Percentiles rank a stretch among this genome's conserved stretches.
phyloP scores from a whole-genome alignment of 2,888 invertebrate genomes.

The Rapana venosa region DNA sequence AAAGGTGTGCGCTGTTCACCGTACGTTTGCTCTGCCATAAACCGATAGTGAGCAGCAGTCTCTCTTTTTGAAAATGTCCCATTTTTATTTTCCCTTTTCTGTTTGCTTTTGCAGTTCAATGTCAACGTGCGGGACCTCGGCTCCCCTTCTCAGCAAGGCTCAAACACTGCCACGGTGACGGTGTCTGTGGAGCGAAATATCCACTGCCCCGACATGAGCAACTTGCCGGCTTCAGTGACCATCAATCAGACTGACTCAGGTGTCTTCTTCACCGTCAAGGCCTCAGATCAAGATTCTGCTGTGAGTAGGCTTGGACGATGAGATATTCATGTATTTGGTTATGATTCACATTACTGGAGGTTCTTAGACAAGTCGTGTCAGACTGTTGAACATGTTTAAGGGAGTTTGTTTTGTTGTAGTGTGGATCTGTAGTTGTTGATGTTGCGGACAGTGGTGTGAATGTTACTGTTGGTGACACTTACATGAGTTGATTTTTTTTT shows the following conservation, averaged over 20 bases:
- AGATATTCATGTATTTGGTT: too few species aligned
- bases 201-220: constrained; percentile 39
- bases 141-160: constrained; percentile 44
- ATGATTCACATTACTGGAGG: neutral
- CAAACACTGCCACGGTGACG: constrained; percentile 46
- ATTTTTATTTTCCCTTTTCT: neutral
- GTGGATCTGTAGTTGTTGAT: too few species aligned
- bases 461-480: too few species aligned
- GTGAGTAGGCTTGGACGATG: constrained; percentile 52
- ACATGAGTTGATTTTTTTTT: too few species aligned
- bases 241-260: constrained; percentile 52
- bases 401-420: too few species aligned
- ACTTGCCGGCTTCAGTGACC: constrained; percentile 40
- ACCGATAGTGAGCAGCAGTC: neutral
- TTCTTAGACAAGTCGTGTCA: too few species aligned
- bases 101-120: constrained; percentile 39
- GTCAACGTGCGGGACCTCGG: constrained; percentile 49
- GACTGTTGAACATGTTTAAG: too few species aligned
- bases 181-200: constrained; percentile 48
- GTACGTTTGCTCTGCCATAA: too few species aligned
- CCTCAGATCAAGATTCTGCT: constrained; percentile 60
- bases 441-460: too few species aligned
- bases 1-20: too few species aligned
- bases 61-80: neutral
- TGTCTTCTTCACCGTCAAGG: constrained; percentile 50